Evolutionary conservation across 2,797 vertebrate species (phyloP), one percentile per base, ranked within the genome.

Genomic region (Hylomyscus alleni): DNA sequence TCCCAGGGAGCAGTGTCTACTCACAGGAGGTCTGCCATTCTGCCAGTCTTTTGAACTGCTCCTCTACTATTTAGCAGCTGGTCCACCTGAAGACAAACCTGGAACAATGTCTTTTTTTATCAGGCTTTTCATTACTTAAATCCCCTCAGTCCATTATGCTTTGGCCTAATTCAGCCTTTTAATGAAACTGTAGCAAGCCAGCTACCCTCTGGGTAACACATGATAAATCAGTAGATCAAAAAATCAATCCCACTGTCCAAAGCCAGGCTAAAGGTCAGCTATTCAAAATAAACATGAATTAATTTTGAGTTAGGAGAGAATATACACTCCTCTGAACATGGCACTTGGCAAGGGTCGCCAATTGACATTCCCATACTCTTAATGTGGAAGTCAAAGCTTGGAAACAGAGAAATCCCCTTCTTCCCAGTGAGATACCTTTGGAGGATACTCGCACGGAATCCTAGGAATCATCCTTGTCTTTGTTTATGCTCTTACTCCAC

Each of bases 221-320:
- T 37, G 29, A 50, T 94, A 89, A 93, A 60, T 52, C 75, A 69
- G 47, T 40, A 44, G 83, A 75, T 94, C 31, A 37, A 72, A 92
- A 94, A 95, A 81, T 90, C 75, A 86, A 86, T 92, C 69, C 80
- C 73, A 86, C 54, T 60, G 29, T 81, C 52, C 7, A 81, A 67
- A 89, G 40, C n/a, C 22, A 76, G n/a, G 37, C 58, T 40, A 37
- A 78, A 50, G 56, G 37, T 67, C 47, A 80, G 37, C 24, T 58
- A 78, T 29, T 83, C 14, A 72, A 82, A 90, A 47, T 37, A 52
- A 94, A 56, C 26, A 56, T 11, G 37, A 82, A 60, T 89, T 75
- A 85, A 84, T 88, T 65, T 91, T 69, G 34, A 92, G 31, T 76
- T 24, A 69, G 65, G 40, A 92, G 77, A 12, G 17, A 89, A 72